Percentiles rank a stretch among this genome's conserved stretches.
These are phyloP conservation scores for Lochmaea capreae DNA, from an alignment of 2,888 invertebrate species.

Conservation along the genomic window DNA sequence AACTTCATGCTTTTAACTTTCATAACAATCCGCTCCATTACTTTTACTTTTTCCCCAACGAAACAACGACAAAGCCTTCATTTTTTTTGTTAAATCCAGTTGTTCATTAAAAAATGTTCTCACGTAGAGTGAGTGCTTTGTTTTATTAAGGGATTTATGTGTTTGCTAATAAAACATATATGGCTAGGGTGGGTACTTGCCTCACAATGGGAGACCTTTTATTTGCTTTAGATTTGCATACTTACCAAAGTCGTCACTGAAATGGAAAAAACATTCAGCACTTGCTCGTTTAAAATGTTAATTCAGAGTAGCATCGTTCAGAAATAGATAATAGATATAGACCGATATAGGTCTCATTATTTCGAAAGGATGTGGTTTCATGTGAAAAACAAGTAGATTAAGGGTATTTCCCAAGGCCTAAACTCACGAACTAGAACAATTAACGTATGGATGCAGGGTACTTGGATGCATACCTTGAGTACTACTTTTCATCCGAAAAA, in stretches of 20 bases:
- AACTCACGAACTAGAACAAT: too few relatives aligned
- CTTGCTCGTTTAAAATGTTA: neutral
- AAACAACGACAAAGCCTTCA: constrained; percentile 18
- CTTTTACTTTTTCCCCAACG: constrained; percentile 8
- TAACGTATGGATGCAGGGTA: too few relatives aligned
- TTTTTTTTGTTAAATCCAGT: constrained; percentile 28
- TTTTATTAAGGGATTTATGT: constrained; percentile 47
- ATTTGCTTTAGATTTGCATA: constrained; percentile 37
- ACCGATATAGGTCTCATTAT: neutral
- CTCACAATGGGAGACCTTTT: constrained; percentile 31
- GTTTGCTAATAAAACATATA: constrained; percentile 51
- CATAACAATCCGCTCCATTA: constrained; percentile 3
- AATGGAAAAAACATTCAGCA: neutral
- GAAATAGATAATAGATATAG: neutral
- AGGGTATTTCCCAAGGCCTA: too few relatives aligned
- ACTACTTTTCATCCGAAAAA: too few relatives aligned
- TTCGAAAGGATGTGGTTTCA: too few relatives aligned
- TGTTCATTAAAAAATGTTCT: constrained; percentile 31
- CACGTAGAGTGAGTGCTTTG: constrained; percentile 35
- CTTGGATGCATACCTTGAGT: too few relatives aligned
- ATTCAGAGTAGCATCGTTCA: neutral
- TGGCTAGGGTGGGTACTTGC: constrained; percentile 35
- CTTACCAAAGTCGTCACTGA: constrained; percentile 17
- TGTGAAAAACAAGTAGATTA: too few relatives aligned
- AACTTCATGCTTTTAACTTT: too few relatives aligned